Evolutionary conservation across 92 coral and sea anemone species (phyloP), one percentile per base, ranked within the genome.

Genomic region (Plumapathes pennacea): DNA sequence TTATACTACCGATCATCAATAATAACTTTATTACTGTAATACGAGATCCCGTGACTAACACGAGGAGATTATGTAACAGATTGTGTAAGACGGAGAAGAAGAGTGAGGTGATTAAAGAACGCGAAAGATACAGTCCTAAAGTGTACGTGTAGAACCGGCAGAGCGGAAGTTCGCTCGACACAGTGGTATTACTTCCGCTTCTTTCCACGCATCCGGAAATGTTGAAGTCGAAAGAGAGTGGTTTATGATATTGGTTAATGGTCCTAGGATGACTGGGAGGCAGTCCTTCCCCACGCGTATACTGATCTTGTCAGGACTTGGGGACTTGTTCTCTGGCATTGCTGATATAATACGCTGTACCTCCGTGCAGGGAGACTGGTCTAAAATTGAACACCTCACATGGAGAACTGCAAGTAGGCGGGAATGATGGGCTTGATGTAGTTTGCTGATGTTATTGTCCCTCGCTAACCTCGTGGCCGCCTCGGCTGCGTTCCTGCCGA

Each of bases 271-370:
- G 28, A 69, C 77, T 0, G 54, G 57, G 14, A 69, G 77, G 64
- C 52, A 59, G 32, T 69, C 73, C 49, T 47, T 76, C n/a, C 68
- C 23, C 14, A 71, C 44, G 32, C 61, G 56, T 11, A 60, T 34
- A 38, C 22, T 58, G 11, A 69, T 15, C 43, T 76, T 76, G 58
- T 77, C 84, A 8, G 77, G 78, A 15, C 76, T 76, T 6, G 76
- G 76, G 4, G 69, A 56, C 46, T 76, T 67, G 67, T 76, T 76
- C n/a, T 38, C 32, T 13, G 63, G 68, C 55, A 70, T 23, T 39
- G 74, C 53, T 45, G 50, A 29, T 5, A 70, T 22, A 38, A 52
- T 54, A 28, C 54, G 73, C 10, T 60, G 42, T 11, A 68, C 64
- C 14, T 77, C 70, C 12, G 19, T 57, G 32, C 43, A 28, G 15